A percentile compares a stretch with the other conserved stretches of the same genome.
Conservation (phyloP, 2,113 vertebrate genomes). For the Siniperca knerii region DNA sequence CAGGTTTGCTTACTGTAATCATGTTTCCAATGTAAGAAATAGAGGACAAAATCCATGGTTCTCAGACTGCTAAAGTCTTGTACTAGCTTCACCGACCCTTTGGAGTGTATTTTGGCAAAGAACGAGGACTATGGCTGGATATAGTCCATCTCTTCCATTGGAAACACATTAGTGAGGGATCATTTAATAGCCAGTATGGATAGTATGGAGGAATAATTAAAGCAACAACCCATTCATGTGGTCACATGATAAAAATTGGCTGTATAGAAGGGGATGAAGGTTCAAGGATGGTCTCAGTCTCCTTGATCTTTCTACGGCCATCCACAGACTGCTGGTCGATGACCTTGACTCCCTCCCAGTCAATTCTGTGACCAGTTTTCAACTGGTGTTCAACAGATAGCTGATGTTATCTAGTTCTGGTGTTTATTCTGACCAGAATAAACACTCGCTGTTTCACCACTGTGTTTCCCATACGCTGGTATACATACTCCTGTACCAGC, state of each 20-base stretch:
- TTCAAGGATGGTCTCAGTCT: background rate
- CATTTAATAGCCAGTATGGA: background rate
- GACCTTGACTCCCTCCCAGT: background rate
- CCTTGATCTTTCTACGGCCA: background rate
- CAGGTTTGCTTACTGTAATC: background rate
- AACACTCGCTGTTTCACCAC: background rate
- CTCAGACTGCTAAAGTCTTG: background rate
- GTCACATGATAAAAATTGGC: background rate
- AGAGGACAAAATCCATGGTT: background rate
- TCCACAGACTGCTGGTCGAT: background rate
- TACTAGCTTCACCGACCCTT: background rate
- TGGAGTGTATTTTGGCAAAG: background rate
- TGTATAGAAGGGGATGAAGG: background rate
- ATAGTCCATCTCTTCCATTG: background rate
- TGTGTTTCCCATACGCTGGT: background rate
- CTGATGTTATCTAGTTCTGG: background rate
- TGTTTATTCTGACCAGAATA: background rate
- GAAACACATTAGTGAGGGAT: background rate
- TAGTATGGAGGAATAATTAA: constrained; percentile 4
- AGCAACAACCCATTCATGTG: background rate
- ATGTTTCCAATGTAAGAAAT: background rate
- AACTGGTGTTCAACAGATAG: background rate
- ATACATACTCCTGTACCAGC: background rate
- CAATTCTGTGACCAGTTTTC: background rate
- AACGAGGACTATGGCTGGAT: background rate